Base-by-base conservation (phyloP, 1,140 invertebrate genomes). In the Zophobas atratus region DNA sequence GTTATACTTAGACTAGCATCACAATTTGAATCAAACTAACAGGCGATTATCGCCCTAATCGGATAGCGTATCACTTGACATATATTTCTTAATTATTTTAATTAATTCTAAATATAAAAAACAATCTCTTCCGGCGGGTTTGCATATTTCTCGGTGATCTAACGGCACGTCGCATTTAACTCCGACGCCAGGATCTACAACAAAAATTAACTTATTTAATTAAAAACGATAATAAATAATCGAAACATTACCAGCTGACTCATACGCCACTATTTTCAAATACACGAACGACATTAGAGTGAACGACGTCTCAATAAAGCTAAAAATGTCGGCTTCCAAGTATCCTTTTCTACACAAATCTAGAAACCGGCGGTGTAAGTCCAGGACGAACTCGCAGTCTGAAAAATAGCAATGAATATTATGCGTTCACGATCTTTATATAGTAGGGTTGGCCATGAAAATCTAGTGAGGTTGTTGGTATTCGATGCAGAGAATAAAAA, bases 71-170 rank as follows among this genome's bases (percentile, higher is more conserved):
- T 41, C 35, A 55, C 39, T 55, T 1, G 6, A 53, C 41, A 20
- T 51, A 41, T 73, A 36, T 36, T 79, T 84, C 41, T 89, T 87
- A 41, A 91, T 89, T 57, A 92, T 84, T 70, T 88, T 86, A 63
- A 90, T 87, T 51, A 93, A 86, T 84, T 92, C 90, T 79, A 87
- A 87, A 84, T 94, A 94, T 1, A 94, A 84, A 77, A 92, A 90
- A 80, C 92, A 93, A 56, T 89, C 84, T 6, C 92, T 86, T 63
- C 90, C 90, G 32, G 91, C 88, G 0, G 92, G 92, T 83, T 94
- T 94, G 86, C 92, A 93, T 76, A 93, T 93, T 85, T 93, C 91
- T 34, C 92, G 84, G 85, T 93, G 92, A 85, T 93, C 92, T 56
- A 93, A 86, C 0, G 90, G 90, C 36, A 93, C 91, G 6, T 91